These are phyloP conservation scores for Cybosia mesomella DNA, from an alignment of 2,888 invertebrate species.

Conservation along the genomic window DNA sequence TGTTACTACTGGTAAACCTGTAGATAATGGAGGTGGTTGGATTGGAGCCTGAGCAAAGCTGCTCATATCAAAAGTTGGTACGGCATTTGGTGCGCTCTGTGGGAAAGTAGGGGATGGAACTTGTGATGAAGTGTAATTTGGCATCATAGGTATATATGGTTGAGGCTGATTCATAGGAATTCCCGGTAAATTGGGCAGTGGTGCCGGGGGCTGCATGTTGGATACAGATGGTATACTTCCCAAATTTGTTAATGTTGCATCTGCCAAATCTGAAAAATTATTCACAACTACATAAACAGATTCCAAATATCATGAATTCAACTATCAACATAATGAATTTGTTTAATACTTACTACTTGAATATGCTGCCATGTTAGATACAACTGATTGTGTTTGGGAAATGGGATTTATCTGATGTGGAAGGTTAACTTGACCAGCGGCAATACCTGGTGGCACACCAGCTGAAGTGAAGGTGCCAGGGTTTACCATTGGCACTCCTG, in stretches of 20 bases:
- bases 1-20: slow-evolving; percentile 87
- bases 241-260: slow-evolving; percentile 80
- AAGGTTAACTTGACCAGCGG: slow-evolving; percentile 21
- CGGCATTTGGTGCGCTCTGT: slow-evolving; percentile 63
- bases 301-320: neutral
- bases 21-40: slow-evolving; percentile 70
- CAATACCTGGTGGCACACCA: slow-evolving; percentile 34
- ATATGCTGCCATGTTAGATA: slow-evolving; percentile 81
- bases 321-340: neutral
- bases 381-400: slow-evolving; percentile 75
- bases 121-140: slow-evolving; percentile 74
- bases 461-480: slow-evolving; percentile 66
- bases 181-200: slow-evolving; percentile 82
- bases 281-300: slow-evolving; percentile 11
- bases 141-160: slow-evolving; percentile 85
- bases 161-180: slow-evolving; percentile 85
- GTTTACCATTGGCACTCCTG: slow-evolving; percentile 85
- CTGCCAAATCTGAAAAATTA: slow-evolving; percentile 77
- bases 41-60: slow-evolving; percentile 71
- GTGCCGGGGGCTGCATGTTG: slow-evolving; percentile 84
- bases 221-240: slow-evolving; percentile 84
- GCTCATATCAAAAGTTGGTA: slow-evolving; percentile 82
- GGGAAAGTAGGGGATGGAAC: slow-evolving; percentile 52
- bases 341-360: slow-evolving; percentile 79
- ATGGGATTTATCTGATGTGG: slow-evolving; percentile 48